Base-by-base conservation (phyloP, 1,140 invertebrate species). In the Pseudobourletiella spinata region DNA sequence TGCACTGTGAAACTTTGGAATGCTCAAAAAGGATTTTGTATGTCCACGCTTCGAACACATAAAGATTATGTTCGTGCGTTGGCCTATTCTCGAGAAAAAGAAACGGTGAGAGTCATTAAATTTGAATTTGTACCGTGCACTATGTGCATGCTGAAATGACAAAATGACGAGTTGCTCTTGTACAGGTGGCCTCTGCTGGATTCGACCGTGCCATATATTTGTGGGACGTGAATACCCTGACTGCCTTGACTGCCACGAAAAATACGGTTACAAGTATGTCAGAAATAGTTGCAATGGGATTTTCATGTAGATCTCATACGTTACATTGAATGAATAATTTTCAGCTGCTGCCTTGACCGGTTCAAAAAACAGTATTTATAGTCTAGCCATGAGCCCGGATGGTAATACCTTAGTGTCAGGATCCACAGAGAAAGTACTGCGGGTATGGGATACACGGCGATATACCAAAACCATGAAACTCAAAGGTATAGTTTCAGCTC, bases 1-100 rank as follows among this genome's bases (percentile, higher is more conserved):
- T 98, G 95, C 42, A 99, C 96, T 35, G 94, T 99, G 0, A 99
- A 99, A 81, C 91, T 99, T 55, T 99, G 96, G 97, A 99, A 98
- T 79, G 93, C 95, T 16, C 92, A 96, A 65, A 98, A 98, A 83
- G 95, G 95, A n/a, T 97, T 97, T 74, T 97, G 94, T 74, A 94
- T 97, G 91, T 96, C 92, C 0, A 97, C 94, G 2, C 77, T 99
- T 66, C 79, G 95, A 63, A 98, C 95, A 29, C 96, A 99, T 75
- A 96, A 96, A 72, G 97, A 99, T 74, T 99, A 98, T 79, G 97
- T 99, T 2, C 91, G 97, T 76, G 92, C 93, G 28, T 76, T 99
- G 71, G 96, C 97, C 0, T 99, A 99, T 79, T 95, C 95, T n/a
- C 91, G 89, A 77, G 95, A 99, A 73, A 87, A 88, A 72, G 97